A percentile compares a stretch with the other conserved stretches of the same genome.
phyloP scores from a whole-genome alignment of 2,113 vertebrate genomes.

The Electrona antarctica region DNA sequence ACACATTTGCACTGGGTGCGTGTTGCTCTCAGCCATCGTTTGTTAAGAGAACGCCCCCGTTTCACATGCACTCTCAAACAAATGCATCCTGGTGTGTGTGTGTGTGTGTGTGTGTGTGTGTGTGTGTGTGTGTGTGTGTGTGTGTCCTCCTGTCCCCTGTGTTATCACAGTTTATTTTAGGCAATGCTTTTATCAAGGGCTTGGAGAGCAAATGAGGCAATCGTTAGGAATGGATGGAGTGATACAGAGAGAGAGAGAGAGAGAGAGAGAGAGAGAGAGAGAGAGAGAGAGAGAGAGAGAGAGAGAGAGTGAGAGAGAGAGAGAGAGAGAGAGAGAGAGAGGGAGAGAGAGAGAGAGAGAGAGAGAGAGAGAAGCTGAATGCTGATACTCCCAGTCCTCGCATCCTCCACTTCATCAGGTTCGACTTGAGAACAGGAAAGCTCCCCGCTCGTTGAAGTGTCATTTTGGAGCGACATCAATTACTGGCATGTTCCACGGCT shows the following conservation, averaged over 20 bases:
- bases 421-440: too few relatives aligned
- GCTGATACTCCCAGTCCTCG: too few relatives aligned
- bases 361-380: too few relatives aligned
- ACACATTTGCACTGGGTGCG: constrained; percentile 21
- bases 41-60: constrained; percentile 19
- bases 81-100: not conserved
- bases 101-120: not conserved
- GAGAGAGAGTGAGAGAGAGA: too few relatives aligned
- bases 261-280: constrained; percentile 32
- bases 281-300: constrained; percentile 62
- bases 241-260: constrained; percentile 42
- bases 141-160: constrained; percentile 27
- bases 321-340: constrained; percentile 72
- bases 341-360: too few relatives aligned
- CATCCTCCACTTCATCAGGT: too few relatives aligned
- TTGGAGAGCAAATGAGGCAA: constrained; percentile 17
- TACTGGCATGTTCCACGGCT: too few relatives aligned
- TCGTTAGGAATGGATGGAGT: constrained; percentile 42
- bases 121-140: not conserved
- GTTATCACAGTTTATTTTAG: not conserved
- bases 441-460: too few relatives aligned
- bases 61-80: constrained; percentile 35
- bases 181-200: constrained; percentile 24
- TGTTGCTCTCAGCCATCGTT: constrained; percentile 26
- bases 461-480: too few relatives aligned